Conservation (phyloP, 2,888 invertebrate species). For the Proisotoma minuta region DNA sequence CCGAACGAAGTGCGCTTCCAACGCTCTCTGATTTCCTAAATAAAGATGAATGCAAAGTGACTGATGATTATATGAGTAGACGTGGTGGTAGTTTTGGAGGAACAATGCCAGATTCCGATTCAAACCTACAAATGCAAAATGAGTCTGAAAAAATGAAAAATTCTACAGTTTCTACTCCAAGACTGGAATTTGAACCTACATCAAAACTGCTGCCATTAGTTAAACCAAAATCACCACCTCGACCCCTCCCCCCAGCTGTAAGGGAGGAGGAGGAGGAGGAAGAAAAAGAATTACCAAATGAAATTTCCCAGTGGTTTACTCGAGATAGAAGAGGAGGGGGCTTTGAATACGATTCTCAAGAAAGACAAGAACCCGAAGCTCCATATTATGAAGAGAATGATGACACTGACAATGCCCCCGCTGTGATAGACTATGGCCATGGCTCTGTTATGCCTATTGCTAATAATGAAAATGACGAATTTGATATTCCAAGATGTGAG, state of each 20-base stretch:
- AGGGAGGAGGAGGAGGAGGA: not conserved
- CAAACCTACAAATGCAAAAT: not conserved
- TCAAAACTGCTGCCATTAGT: slow-evolving; percentile 24
- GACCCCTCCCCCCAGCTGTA: not conserved
- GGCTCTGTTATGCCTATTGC: slow-evolving; percentile 5
- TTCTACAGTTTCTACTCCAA: not conserved
- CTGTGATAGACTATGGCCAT: slow-evolving; percentile 44
- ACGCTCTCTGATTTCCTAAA: slow-evolving; percentile 9
- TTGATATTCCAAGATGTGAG: slow-evolving; percentile 35
- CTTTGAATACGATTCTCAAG: not conserved
- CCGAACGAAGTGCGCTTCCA: not conserved
- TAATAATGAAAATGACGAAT: slow-evolving; percentile 18
- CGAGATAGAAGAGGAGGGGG: slow-evolving; percentile 23
- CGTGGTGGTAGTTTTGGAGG: slow-evolving; percentile 1
- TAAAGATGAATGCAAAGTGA: slow-evolving; percentile 5
- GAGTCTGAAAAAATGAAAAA: not conserved
- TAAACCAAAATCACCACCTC: slow-evolving; percentile 9
- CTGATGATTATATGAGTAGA: not conserved
- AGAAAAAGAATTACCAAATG: slow-evolving; percentile 13
- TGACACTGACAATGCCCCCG: slow-evolving; percentile 19
- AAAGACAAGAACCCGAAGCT: slow-evolving; percentile 5
- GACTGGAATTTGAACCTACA: slow-evolving; percentile 21
- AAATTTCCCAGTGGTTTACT: slow-evolving; percentile 25
- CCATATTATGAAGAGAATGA: slow-evolving; percentile 16
- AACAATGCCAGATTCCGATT: not conserved